Base-by-base conservation (phyloP, 2,888 invertebrate species). In the Lottia gigantea region DNA sequence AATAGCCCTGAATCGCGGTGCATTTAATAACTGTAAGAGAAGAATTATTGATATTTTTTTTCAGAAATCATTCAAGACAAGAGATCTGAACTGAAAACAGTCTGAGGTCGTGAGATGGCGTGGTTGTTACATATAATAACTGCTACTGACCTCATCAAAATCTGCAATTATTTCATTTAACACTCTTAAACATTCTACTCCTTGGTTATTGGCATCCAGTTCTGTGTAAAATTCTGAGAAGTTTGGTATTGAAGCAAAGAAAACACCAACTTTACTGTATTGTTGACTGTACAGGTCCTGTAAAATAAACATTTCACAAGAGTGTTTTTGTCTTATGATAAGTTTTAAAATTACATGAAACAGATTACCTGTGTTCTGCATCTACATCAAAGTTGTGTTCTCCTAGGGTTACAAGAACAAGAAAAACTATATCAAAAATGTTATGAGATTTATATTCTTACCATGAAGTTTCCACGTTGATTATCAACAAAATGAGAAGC, bases 171-270 rank as follows among this genome's bases (percentile, higher is more conserved):
- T 95, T 89, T 96, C 96, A 87, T 96, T 96, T 15, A 96, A 91
- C 75, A 96, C 91, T 74, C 95, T 90, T 70, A 96, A 90, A 87
- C 95, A 96, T 89, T 96, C 96, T 85, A 95, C 92, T 1, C 95
- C 95, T 89, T 95, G 95, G 90, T 95, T 95, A 88, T 95, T 95
- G 23, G 95, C 95, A 88, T 95, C 95, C 78, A 96, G 91, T 90
- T 96, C 96, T 87, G 94, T 95, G 90, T 96, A 96, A 90, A 96
- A 95, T 90, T 96, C 96, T 89, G 95, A 94, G 90, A 95, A 96
- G 90, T 96, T 96, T 83, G 96, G 95, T 86, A 96, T 95, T 74
- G 95, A 95, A 40, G 95, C 95, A 90, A 96, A 96, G 80, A 95
- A 93, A 40, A 96, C 95, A 65, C 95, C 96, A 68, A 95, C 95